Conservation (phyloP, 2,888 invertebrate species). For the Lucinisca nassula region DNA sequence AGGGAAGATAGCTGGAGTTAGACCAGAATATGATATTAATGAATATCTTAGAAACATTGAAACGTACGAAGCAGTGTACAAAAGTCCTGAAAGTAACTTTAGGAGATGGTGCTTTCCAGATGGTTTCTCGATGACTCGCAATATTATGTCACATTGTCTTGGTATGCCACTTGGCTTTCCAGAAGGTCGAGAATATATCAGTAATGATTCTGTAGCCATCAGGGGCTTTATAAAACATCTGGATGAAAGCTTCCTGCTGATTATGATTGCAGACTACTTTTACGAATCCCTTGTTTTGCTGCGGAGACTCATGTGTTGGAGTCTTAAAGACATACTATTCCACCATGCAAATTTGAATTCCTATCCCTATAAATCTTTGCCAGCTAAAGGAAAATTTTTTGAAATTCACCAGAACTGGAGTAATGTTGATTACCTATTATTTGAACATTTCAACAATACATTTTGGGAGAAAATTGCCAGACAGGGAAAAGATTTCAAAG, state of each 20-base stretch:
- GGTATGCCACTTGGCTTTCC: constrained; percentile 86
- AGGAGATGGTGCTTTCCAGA: constrained; percentile 83
- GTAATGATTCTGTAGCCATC: constrained; percentile 64
- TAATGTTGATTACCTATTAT: constrained; percentile 82
- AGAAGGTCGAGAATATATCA: constrained; percentile 70
- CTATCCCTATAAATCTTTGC: constrained; percentile 54
- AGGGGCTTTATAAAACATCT: constrained; percentile 76
- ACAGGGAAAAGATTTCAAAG: constrained; percentile 76
- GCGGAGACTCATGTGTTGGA: constrained; percentile 86
- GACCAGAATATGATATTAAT: constrained; percentile 68
- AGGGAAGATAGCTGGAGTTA: constrained; percentile 72
- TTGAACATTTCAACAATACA: constrained; percentile 83
- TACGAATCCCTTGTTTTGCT: constrained; percentile 86
- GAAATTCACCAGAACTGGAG: constrained; percentile 82
- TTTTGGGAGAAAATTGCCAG: constrained; percentile 80
- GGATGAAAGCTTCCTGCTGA: constrained; percentile 80
- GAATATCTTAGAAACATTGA: constrained; percentile 81
- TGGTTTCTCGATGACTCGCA: constrained; percentile 83
- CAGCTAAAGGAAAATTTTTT: constrained; percentile 56
- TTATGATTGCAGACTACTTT: constrained; percentile 87
- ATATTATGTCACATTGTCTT: constrained; percentile 85
- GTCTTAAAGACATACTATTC: constrained; percentile 84
- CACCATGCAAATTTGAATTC: constrained; percentile 74
- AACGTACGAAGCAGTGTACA: constrained; percentile 82
- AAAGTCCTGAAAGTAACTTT: constrained; percentile 61